These are phyloP conservation scores for Marisa cornuarietis DNA, from an alignment of 1,140 invertebrate species.

Conservation along the genomic window DNA sequence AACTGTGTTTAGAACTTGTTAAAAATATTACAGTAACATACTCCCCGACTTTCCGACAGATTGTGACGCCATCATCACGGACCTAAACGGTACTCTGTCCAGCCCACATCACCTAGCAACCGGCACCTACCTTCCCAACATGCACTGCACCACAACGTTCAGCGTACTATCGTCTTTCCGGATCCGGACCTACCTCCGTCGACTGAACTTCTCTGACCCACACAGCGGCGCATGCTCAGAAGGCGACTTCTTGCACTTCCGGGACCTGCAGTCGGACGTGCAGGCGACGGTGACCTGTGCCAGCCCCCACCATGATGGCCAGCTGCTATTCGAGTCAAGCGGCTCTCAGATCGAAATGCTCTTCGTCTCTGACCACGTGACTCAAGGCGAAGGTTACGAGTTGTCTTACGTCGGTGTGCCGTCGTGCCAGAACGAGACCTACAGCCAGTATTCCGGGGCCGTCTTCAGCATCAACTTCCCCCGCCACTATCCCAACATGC, in stretches of 20 bases:
- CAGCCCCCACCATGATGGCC: background rate
- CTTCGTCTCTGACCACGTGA: slow-evolving; percentile 31
- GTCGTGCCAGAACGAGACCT: slow-evolving; percentile 38
- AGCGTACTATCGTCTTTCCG: background rate
- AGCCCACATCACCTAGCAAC: slow-evolving; percentile 14
- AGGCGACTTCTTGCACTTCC: slow-evolving; percentile 5
- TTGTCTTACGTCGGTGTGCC: slow-evolving; percentile 26
- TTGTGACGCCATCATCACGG: background rate
- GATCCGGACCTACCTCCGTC: slow-evolving; percentile 8
- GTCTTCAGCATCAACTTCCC: slow-evolving; percentile 35
- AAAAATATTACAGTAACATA: background rate
- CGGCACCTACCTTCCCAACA: slow-evolving; percentile 28
- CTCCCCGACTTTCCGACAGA: background rate
- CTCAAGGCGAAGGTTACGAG: slow-evolving; percentile 32
- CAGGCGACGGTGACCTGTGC: background rate
- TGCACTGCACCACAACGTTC: slow-evolving; percentile 10
- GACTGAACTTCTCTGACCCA: slow-evolving; percentile 17
- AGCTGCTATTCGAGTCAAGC: slow-evolving; percentile 25
- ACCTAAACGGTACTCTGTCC: slow-evolving; percentile 6
- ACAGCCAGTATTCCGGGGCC: slow-evolving; percentile 11
- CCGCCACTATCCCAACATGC: slow-evolving; percentile 34
- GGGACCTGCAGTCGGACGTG: slow-evolving; percentile 7
- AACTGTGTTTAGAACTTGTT: background rate
- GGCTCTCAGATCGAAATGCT: slow-evolving; percentile 18
- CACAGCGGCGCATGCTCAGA: background rate